Conservation (phyloP, 35 echinoderm and acorn worm genomes). For the Apostichopus japonicus region DNA sequence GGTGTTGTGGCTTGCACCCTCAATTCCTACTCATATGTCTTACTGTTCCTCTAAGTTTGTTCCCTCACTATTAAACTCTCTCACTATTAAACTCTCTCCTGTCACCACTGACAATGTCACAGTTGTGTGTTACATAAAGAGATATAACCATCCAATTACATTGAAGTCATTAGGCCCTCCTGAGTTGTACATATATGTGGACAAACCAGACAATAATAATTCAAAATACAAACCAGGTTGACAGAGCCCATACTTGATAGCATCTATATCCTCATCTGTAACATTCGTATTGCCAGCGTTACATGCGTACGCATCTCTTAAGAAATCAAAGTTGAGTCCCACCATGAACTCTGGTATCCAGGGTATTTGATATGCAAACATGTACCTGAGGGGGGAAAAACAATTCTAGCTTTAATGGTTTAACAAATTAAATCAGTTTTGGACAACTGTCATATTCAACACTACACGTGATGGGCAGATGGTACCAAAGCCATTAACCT, state of each 20-base stretch:
- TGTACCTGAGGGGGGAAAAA: conserved; percentile 11
- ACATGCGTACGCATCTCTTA: not conserved
- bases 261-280: conserved; percentile 4
- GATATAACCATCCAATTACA: no score
- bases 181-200: no score
- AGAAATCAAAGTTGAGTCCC: not conserved
- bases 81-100: no score
- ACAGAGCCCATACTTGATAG: conserved; percentile 26
- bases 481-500: no score
- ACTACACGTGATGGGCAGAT: not conserved
- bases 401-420: not conserved
- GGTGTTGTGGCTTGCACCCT: no score
- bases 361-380: conserved; percentile 41
- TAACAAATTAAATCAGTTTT: not conserved
- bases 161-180: no score
- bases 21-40: no score
- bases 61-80: no score
- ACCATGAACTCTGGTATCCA: conserved; percentile 41
- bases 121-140: no score
- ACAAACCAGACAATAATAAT: not conserved
- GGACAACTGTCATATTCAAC: no score
- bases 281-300: conserved; percentile 2
- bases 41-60: no score
- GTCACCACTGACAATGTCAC: no score
- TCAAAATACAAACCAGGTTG: conserved; percentile 27